A percentile compares a stretch with the other conserved stretches of the same genome.
These are phyloP conservation scores for Phataginus tetradactyla DNA, from an alignment of 2,797 vertebrate genomes.

Conservation along the genomic window DNA sequence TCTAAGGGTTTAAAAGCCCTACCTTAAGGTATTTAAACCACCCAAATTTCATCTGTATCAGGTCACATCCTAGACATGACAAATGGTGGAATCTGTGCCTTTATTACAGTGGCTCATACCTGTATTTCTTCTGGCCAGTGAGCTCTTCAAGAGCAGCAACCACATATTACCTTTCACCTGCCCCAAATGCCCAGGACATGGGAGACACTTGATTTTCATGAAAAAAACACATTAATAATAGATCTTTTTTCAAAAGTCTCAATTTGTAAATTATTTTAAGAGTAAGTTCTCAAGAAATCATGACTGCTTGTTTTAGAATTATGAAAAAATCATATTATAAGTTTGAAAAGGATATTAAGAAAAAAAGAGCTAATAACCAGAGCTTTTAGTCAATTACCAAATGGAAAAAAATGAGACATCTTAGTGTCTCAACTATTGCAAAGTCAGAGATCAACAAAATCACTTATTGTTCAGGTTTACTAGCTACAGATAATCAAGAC, in stretches of 20 bases:
- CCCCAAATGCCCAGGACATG: neutral
- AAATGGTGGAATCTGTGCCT: neutral
- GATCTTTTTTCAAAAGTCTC: neutral
- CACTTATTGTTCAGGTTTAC: neutral
- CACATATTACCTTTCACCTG: neutral
- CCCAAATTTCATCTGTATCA: neutral
- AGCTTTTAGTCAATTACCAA: neutral
- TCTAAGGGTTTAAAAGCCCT: neutral
- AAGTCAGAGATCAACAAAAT: neutral
- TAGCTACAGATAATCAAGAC: neutral
- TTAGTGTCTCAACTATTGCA: neutral
- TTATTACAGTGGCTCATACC: neutral
- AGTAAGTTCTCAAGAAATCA: neutral
- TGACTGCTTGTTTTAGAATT: neutral
- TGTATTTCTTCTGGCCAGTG: neutral
- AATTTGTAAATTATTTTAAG: neutral
- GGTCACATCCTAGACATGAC: neutral
- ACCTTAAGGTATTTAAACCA: neutral
- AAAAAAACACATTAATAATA: neutral
- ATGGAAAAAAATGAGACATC: neutral
- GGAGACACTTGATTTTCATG: neutral
- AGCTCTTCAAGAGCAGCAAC: neutral
- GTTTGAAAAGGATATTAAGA: conserved; percentile 8
- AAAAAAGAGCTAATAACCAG: neutral
- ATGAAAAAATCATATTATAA: neutral